These are phyloP conservation scores for Myiagra hebetior DNA, from an alignment of 2,113 vertebrate genomes.

Conservation along the genomic window DNA sequence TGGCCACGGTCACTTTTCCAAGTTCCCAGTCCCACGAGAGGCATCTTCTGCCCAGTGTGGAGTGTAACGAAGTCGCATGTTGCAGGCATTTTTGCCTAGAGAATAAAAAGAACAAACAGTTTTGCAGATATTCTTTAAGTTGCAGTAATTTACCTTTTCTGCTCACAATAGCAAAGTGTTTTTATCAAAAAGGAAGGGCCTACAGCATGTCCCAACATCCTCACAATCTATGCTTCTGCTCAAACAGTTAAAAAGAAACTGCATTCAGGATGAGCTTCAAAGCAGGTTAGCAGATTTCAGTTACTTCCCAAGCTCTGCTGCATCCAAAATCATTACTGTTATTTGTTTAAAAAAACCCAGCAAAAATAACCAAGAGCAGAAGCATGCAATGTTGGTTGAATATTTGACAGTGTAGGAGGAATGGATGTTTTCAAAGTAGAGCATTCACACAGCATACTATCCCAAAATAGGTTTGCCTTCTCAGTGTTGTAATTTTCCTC, in stretches of 20 bases:
- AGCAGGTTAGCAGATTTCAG: background rate
- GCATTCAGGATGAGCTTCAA: background rate
- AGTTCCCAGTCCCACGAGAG: conserved; percentile 91
- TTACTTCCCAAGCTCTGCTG: background rate
- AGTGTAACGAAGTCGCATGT: conserved; percentile 77
- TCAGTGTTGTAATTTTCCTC: background rate
- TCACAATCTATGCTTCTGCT: background rate
- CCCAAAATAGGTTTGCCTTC: background rate
- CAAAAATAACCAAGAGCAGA: background rate
- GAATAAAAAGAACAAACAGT: background rate
- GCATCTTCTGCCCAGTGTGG: conserved; percentile 91
- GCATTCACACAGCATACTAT: background rate
- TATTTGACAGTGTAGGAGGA: background rate
- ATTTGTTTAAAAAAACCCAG: background rate
- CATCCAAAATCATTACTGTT: background rate
- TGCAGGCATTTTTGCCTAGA: conserved; percentile 72
- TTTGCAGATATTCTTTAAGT: background rate
- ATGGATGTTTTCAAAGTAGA: background rate
- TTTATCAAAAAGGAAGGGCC: background rate
- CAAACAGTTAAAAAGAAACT: background rate
- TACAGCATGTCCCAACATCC: background rate
- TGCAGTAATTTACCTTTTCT: background rate
- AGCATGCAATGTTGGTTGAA: background rate
- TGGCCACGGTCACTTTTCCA: conserved; percentile 94
- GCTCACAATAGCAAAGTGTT: background rate